phyloP scores from a whole-genome alignment of 2,888 invertebrate species.

The Apodemia hepburni region DNA sequence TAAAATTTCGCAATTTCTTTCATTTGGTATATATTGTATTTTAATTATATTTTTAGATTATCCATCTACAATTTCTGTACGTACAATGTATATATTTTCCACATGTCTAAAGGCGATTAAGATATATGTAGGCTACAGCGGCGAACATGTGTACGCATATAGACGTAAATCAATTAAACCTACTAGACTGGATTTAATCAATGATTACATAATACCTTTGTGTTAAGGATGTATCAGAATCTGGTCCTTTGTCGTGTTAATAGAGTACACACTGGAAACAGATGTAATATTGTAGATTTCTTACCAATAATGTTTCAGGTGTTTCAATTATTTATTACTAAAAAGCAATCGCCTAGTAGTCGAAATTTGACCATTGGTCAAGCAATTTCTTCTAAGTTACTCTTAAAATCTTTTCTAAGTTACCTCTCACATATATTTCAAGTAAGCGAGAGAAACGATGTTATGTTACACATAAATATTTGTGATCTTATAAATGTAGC shows the following conservation, averaged over 20 bases:
- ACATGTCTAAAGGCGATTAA: constrained; percentile 5
- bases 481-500: too few species aligned
- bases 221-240: neutral
- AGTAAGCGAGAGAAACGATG: too few species aligned
- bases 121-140: neutral
- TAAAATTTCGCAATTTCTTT: too few species aligned
- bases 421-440: too few species aligned
- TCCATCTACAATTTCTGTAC: neutral
- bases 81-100: neutral
- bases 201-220: constrained; percentile 19
- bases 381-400: too few species aligned
- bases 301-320: neutral
- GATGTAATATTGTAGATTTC: neutral
- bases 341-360: too few species aligned
- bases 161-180: constrained; percentile 21
- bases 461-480: too few species aligned
- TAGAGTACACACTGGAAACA: constrained; percentile 1
- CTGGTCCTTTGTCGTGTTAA: constrained; percentile 1
- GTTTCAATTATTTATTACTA: neutral
- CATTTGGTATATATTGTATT: too few species aligned
- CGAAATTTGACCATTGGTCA: too few species aligned
- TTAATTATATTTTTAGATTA: neutral
- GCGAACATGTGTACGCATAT: constrained; percentile 2
- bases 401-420: too few species aligned
- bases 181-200: constrained; percentile 21